Evolutionary conservation across 2,888 invertebrate species (phyloP).

Genomic region (Malacosoma neustria): DNA sequence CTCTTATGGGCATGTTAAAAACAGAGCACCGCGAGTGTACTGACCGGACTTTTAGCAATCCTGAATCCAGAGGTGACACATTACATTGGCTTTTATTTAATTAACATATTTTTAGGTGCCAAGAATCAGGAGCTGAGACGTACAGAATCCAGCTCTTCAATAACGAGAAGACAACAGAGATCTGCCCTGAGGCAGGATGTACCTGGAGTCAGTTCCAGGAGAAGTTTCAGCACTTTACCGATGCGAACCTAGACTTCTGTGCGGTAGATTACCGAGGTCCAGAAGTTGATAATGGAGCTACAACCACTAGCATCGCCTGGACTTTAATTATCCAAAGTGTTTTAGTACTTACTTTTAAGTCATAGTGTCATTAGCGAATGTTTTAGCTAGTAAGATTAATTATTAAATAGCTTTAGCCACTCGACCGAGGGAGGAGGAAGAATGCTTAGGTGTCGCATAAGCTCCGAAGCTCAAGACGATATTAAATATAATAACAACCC

Average conservation of each 20-base stretch:
- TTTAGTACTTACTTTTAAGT: not conserved
- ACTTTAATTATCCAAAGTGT: constrained; percentile 7
- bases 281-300: constrained; percentile 4
- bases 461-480: too few relatives aligned
- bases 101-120: constrained; percentile 36
- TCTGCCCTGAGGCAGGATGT: constrained; percentile 49
- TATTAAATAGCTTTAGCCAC: too few relatives aligned
- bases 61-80: too few relatives aligned
- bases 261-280: constrained; percentile 18
- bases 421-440: too few relatives aligned
- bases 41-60: too few relatives aligned
- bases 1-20: too few relatives aligned
- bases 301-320: not conserved
- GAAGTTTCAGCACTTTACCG: constrained; percentile 32
- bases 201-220: constrained; percentile 44
- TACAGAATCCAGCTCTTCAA: constrained; percentile 44
- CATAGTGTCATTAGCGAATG: too few relatives aligned
- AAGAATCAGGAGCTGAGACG: constrained; percentile 18
- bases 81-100: too few relatives aligned
- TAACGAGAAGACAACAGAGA: constrained; percentile 38
- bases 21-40: too few relatives aligned
- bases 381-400: too few relatives aligned
- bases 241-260: constrained; percentile 41
- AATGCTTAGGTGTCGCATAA: too few relatives aligned
- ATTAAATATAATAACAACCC: too few relatives aligned